Evolutionary conservation across 2,113 vertebrate species (phyloP).

Genomic region (Catagonus wagneri): DNA sequence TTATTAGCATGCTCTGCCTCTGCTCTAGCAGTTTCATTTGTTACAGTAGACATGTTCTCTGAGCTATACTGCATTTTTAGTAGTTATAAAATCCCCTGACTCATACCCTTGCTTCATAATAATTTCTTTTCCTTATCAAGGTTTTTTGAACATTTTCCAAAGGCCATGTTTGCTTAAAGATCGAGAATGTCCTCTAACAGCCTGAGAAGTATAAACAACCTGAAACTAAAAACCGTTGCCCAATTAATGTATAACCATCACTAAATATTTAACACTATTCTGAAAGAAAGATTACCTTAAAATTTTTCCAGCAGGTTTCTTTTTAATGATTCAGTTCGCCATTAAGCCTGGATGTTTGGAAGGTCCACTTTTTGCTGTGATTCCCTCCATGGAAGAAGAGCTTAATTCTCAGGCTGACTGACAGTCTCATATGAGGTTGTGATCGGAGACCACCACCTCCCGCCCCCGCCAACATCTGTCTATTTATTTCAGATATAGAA

Average conservation of each 20-base stretch:
- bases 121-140: conserved; percentile 70
- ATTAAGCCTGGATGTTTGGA: conserved; percentile 50
- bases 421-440: conserved; percentile 78
- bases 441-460: conserved; percentile 82
- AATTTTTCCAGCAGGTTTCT: conserved; percentile 62
- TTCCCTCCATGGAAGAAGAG: conserved; percentile 77
- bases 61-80: conserved; percentile 62
- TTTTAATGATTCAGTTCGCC: conserved; percentile 67
- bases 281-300: conserved; percentile 76
- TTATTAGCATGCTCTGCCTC: neutral
- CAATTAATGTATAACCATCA: neutral
- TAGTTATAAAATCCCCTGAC: conserved; percentile 35
- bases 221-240: neutral
- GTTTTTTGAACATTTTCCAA: conserved; percentile 12
- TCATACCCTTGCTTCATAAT: conserved; percentile 29
- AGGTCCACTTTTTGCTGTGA: conserved; percentile 77
- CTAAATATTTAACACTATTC: conserved; percentile 19
- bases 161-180: conserved; percentile 61
- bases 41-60: conserved; percentile 62
- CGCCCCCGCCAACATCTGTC: conserved; percentile 84
- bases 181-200: neutral
- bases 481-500: conserved; percentile 81
- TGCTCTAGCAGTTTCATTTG: conserved; percentile 41
- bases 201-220: conserved; percentile 51
- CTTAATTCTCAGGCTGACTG: conserved; percentile 79